These are phyloP conservation scores for Eupithecia pulchellata DNA, from an alignment of 2,888 invertebrate genomes.

Conservation along the genomic window DNA sequence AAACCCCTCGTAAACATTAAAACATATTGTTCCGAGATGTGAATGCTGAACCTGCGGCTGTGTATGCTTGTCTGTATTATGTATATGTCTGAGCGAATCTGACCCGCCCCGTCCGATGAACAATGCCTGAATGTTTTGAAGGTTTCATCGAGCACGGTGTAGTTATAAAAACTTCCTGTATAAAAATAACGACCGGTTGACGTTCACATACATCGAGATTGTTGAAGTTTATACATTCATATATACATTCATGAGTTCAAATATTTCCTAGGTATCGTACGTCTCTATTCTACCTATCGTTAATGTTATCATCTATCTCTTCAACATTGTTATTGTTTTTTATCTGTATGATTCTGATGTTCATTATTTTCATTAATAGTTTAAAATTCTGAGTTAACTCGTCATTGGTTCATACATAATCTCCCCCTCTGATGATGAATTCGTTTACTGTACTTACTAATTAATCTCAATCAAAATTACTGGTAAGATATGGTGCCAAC, in stretches of 20 bases:
- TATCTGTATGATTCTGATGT: neutral
- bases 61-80: constrained; percentile 44
- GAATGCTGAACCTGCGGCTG: constrained; percentile 60
- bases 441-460: constrained; percentile 31
- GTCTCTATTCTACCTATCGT: neutral
- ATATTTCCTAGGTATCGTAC: neutral
- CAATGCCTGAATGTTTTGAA: constrained; percentile 50
- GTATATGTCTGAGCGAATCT: constrained; percentile 43
- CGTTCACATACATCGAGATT: constrained; percentile 1
- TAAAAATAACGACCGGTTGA: constrained; percentile 11
- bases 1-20: constrained; percentile 52
- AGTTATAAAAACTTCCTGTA: constrained; percentile 37
- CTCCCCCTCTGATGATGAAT: constrained; percentile 2
- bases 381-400: neutral
- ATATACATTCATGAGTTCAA: too few relatives aligned
- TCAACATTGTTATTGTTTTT: neutral
- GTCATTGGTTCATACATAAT: neutral
- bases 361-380: neutral
- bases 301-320: neutral
- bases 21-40: constrained; percentile 62
- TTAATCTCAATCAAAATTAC: constrained; percentile 42
- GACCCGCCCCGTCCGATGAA: constrained; percentile 61
- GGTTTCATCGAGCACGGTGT: constrained; percentile 36
- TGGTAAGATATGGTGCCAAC: constrained; percentile 52
- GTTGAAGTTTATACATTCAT: neutral